phyloP scores from a whole-genome alignment of 2,797 vertebrate genomes.

The Thalassophryne amazonica region DNA sequence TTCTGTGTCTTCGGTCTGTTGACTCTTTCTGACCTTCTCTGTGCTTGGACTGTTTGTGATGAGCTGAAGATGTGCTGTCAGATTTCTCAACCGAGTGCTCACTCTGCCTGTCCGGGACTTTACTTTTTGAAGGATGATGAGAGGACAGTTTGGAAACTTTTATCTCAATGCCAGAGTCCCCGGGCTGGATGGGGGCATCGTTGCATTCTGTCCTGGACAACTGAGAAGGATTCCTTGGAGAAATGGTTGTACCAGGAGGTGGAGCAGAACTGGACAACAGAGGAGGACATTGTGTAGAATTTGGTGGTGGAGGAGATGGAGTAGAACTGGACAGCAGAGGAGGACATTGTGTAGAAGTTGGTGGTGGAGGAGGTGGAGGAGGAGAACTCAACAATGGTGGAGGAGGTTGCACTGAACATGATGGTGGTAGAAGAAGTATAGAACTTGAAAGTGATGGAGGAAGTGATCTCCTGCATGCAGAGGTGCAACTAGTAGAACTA shows the following conservation, averaged over 20 bases:
- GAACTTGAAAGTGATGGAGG: background rate
- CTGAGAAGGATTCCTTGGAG: background rate
- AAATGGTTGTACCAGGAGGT: background rate
- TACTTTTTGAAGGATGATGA: conserved; percentile 22
- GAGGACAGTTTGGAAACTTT: conserved; percentile 7
- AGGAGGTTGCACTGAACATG: background rate
- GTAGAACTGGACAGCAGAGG: background rate
- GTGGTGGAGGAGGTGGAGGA: conserved; percentile 3
- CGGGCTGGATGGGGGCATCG: background rate
- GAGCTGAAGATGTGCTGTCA: conserved; percentile 13
- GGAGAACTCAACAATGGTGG: background rate
- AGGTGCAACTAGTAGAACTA: conserved; percentile 3
- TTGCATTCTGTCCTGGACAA: conserved; percentile 24
- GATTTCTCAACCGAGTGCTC: conserved; percentile 5
- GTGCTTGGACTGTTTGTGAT: conserved; percentile 36
- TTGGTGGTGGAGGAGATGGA: conserved; percentile 1
- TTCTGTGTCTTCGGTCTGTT: conserved; percentile 30
- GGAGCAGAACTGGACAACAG: background rate
- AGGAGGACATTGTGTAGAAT: background rate
- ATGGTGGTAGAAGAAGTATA: conserved; percentile 1
- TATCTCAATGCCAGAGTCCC: background rate
- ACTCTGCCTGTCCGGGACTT: conserved; percentile 21
- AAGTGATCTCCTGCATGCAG: background rate
- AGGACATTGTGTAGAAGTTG: background rate
- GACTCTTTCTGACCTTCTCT: conserved; percentile 44